phyloP scores from a whole-genome alignment of 2,797 vertebrate species.

The Ataeniobius toweri region DNA sequence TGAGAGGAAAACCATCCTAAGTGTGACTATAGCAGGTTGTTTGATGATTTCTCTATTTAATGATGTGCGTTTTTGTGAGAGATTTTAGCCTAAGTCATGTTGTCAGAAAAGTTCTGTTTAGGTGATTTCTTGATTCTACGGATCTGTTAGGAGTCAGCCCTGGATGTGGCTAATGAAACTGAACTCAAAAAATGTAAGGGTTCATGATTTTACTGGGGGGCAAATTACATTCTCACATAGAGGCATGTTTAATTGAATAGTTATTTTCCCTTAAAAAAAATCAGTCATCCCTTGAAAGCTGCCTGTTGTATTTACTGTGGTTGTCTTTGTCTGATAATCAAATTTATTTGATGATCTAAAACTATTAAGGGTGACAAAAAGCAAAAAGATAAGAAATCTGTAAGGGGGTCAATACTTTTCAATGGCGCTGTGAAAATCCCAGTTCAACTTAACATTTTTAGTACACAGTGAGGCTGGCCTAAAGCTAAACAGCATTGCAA shows the following conservation, averaged over 20 bases:
- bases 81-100: too few relatives aligned
- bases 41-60: too few relatives aligned
- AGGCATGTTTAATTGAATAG: too few relatives aligned
- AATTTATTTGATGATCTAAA: neutral
- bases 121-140: neutral
- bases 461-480: neutral
- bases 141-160: neutral
- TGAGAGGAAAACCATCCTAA: too few relatives aligned
- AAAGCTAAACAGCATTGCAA: neutral
- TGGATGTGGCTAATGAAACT: neutral
- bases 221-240: neutral
- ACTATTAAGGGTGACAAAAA: neutral
- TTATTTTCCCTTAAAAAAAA: neutral
- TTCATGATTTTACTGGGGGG: neutral
- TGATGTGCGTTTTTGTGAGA: too few relatives aligned
- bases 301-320: neutral
- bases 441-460: neutral
- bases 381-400: neutral
- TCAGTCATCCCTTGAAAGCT: neutral
- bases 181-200: neutral
- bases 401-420: neutral
- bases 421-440: neutral
- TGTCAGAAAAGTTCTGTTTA: too few relatives aligned
- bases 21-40: too few relatives aligned
- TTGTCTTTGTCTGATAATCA: neutral